These are phyloP conservation scores for Pogonomyrmex californicus DNA, from an alignment of 1,140 invertebrate species.

Conservation along the genomic window DNA sequence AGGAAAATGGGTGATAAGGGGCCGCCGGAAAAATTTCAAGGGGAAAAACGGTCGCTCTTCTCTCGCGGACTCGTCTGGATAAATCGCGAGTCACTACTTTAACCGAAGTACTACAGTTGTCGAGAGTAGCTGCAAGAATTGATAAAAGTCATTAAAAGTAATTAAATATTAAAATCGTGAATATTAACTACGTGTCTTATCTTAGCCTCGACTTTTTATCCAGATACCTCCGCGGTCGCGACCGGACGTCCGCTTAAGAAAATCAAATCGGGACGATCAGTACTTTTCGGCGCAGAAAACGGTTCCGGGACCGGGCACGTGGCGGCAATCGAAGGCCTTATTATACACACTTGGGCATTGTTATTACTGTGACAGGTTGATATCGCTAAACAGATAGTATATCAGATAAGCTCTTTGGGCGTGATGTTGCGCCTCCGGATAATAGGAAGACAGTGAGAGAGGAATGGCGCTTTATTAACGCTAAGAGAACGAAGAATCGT, in stretches of 20 bases:
- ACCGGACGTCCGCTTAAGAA: neutral
- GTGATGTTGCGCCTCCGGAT: constrained; percentile 41
- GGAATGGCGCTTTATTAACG: constrained; percentile 12
- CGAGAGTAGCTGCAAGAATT: neutral
- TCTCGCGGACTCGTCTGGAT: neutral
- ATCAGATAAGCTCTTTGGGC: constrained; percentile 72
- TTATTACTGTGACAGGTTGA: constrained; percentile 84
- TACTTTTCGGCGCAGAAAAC: constrained; percentile 36
- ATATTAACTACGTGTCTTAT: neutral
- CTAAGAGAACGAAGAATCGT: constrained; percentile 67
- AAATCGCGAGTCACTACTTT: neutral
- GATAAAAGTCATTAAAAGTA: no score
- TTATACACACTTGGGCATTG: constrained; percentile 86
- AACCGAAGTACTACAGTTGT: neutral
- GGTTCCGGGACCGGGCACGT: constrained; percentile 61
- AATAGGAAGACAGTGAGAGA: constrained; percentile 31
- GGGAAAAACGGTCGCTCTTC: neutral
- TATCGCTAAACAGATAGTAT: constrained; percentile 83
- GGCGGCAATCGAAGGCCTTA: constrained; percentile 85
- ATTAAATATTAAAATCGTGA: neutral
- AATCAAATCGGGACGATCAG: constrained; percentile 3
- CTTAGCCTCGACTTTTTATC: neutral
- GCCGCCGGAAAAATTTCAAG: constrained; percentile 52
- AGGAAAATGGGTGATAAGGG: constrained; percentile 63
- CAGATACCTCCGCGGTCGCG: neutral